These are phyloP conservation scores for Tretioscincus oriximinensis DNA, from an alignment of 2,113 vertebrate species.

Conservation along the genomic window DNA sequence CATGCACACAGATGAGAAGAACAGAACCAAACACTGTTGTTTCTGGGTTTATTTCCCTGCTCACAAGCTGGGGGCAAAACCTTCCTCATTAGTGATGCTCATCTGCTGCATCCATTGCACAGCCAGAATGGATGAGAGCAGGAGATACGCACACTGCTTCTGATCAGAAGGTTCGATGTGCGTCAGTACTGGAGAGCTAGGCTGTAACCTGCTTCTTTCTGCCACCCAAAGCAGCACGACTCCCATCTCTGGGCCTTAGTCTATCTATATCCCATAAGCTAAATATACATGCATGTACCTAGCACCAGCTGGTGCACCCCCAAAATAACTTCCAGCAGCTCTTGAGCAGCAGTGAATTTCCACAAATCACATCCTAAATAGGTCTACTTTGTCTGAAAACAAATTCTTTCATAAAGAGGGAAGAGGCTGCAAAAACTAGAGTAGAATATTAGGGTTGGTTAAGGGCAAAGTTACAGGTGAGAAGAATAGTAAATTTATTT, in stretches of 20 bases:
- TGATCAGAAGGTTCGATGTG: conserved; percentile 23
- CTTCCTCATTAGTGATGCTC: not conserved
- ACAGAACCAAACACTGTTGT: not conserved
- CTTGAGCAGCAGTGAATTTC: conserved; percentile 2
- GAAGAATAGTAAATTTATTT: not conserved
- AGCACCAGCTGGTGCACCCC: conserved; percentile 17
- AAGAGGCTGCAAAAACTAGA: not conserved
- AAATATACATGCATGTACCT: conserved; percentile 7
- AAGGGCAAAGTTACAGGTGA: no score
- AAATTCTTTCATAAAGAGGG: not conserved
- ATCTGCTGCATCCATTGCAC: not conserved
- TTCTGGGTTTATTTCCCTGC: not conserved
- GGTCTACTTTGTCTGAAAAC: conserved; percentile 6
- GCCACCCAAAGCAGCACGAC: conserved; percentile 17
- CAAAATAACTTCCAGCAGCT: conserved; percentile 13
- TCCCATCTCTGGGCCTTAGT: not conserved
- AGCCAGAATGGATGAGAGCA: not conserved
- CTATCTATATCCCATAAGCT: conserved; percentile 32
- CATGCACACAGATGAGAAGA: not conserved
- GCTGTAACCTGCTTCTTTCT: conserved; percentile 17
- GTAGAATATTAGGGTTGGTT: no score
- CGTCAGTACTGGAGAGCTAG: conserved; percentile 15
- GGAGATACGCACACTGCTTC: conserved; percentile 3
- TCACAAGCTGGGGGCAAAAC: not conserved
- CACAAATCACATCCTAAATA: not conserved